Conservation (phyloP, 2,113 vertebrate species). For the Solenodon paradoxus region DNA sequence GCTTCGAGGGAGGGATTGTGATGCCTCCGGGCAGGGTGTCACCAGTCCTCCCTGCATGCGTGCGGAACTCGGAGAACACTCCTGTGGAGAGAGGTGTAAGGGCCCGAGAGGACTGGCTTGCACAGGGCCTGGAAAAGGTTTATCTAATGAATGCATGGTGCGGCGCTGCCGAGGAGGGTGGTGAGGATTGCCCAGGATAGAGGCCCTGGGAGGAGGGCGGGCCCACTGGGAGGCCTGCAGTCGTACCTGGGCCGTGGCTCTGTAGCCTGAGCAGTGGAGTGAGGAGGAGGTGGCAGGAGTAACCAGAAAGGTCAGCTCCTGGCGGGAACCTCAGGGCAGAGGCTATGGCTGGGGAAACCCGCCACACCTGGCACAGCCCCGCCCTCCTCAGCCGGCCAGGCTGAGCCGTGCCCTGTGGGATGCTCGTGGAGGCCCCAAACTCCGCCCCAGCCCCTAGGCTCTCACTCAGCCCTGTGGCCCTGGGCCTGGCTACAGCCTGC, state of each 20-base stretch:
- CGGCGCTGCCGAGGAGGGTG: neutral
- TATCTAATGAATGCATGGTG: neutral
- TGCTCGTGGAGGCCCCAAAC: neutral
- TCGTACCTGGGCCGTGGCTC: neutral
- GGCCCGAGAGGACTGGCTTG: neutral
- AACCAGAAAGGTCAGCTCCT: rapidly evolving
- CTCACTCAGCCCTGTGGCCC: rapidly evolving
- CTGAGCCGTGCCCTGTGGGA: rapidly evolving
- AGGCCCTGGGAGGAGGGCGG: neutral
- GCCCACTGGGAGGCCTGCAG: neutral
- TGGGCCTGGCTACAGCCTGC: neutral
- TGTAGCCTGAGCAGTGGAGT: neutral
- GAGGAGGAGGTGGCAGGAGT: neutral
- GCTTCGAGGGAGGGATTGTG: neutral
- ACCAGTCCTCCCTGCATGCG: too few species aligned
- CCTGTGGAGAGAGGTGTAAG: neutral
- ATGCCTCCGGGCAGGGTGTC: too few species aligned
- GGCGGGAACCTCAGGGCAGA: neutral
- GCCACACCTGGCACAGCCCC: neutral
- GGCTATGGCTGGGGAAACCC: neutral
- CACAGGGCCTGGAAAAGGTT: neutral
- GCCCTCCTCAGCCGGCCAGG: neutral
- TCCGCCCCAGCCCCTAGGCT: too few species aligned
- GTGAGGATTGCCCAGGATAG: neutral
- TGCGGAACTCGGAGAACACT: neutral